phyloP scores from a whole-genome alignment of 2,113 vertebrate genomes.

The Bagarius yarrelli region DNA sequence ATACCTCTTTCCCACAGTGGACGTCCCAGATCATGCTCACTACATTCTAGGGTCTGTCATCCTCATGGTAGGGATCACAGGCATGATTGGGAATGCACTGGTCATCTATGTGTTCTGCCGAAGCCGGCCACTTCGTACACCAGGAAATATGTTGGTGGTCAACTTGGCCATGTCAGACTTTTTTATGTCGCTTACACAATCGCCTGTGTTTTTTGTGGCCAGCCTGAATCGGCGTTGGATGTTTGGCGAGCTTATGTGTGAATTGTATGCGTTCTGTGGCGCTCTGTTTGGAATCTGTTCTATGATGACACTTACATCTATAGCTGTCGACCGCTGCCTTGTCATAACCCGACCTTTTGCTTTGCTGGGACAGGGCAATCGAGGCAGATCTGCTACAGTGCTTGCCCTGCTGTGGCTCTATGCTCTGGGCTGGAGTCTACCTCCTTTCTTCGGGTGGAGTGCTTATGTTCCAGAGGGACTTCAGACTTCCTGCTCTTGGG shows the following conservation, averaged over 20 bases:
- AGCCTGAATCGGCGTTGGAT: conserved; percentile 81
- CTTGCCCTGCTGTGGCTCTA: conserved; percentile 78
- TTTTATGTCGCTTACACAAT: conserved; percentile 75
- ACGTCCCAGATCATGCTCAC: conserved; percentile 59
- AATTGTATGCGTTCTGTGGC: conserved; percentile 83
- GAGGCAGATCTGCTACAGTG: conserved; percentile 68
- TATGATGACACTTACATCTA: conserved; percentile 82
- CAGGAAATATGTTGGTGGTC: conserved; percentile 77
- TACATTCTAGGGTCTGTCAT: conserved; percentile 58
- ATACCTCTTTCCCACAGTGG: conserved; percentile 47
- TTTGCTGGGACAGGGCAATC: conserved; percentile 70
- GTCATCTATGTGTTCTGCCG: conserved; percentile 60
- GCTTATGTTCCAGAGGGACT: conserved; percentile 81
- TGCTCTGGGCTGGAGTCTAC: conserved; percentile 80
- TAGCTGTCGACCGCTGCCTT: conserved; percentile 80
- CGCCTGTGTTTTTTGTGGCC: conserved; percentile 78
- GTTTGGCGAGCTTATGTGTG: conserved; percentile 79
- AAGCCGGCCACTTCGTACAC: conserved; percentile 72
- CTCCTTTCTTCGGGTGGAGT: conserved; percentile 86
- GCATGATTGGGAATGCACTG: conserved; percentile 55
- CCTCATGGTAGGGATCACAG: conserved; percentile 55
- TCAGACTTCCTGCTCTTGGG: conserved; percentile 82
- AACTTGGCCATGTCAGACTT: conserved; percentile 70
- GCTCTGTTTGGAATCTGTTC: conserved; percentile 83
- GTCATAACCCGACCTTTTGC: conserved; percentile 81